Evolutionary conservation across 2,113 vertebrate species (phyloP).

Genomic region (Hylia prasina): DNA sequence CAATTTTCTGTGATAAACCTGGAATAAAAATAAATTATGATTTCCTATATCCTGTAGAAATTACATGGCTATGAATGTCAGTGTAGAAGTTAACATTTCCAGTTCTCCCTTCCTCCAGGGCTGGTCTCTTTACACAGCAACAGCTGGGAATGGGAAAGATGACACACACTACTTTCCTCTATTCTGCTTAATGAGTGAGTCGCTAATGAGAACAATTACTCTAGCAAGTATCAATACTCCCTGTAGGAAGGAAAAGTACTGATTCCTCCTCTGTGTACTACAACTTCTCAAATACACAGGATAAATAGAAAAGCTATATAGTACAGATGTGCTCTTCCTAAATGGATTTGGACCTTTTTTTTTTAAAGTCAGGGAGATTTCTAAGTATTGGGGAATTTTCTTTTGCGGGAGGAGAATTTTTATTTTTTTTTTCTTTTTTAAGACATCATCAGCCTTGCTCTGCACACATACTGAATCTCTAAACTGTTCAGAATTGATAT

Average conservation of each 20-base stretch:
- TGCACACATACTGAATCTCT: not conserved
- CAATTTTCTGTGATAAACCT: not conserved
- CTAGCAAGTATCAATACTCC: accelerated
- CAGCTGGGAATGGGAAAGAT: not conserved
- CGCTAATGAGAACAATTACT: not conserved
- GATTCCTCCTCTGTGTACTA: not conserved
- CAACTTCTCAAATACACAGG: not conserved
- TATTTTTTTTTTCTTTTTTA: too few species aligned
- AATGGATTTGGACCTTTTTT: not conserved
- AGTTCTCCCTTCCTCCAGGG: not conserved
- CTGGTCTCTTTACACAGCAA: not conserved
- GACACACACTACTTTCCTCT: not conserved
- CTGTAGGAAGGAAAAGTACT: not conserved
- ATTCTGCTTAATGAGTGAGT: not conserved
- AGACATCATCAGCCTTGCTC: not conserved
- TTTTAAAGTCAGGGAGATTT: not conserved
- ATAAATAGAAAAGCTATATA: not conserved
- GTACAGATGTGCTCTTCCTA: not conserved
- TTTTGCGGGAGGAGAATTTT: accelerated
- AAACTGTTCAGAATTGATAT: not conserved
- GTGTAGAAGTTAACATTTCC: not conserved
- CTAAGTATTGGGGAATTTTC: not conserved
- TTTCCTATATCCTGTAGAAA: not conserved
- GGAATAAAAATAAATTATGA: not conserved
- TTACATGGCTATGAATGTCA: not conserved